Percentiles rank a stretch among this genome's conserved stretches.
Evolutionary conservation across 2,113 vertebrate genomes (phyloP).

Genomic region (Corapipo altera): DNA sequence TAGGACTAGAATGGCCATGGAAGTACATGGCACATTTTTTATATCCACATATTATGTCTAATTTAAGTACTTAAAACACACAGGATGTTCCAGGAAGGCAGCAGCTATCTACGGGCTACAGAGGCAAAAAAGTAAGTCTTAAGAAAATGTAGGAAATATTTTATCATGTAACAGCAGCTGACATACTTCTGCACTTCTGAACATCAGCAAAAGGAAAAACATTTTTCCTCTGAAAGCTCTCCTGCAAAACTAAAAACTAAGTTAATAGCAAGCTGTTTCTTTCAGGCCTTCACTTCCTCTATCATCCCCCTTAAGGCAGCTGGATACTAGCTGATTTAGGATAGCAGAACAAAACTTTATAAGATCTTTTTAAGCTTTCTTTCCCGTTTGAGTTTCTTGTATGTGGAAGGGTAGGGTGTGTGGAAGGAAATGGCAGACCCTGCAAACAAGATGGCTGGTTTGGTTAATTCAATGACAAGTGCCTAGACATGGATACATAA

Average conservation of each 20-base stretch:
- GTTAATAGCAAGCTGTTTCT: neutral
- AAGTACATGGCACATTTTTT: neutral
- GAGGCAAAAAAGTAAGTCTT: neutral
- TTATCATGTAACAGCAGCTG: neutral
- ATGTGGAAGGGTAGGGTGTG: neutral
- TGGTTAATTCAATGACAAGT: neutral
- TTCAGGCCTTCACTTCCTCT: neutral
- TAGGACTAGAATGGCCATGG: neutral
- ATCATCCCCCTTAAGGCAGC: neutral
- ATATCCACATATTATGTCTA: neutral
- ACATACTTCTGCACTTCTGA: neutral
- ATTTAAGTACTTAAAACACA: constrained; percentile 22
- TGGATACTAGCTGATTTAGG: neutral
- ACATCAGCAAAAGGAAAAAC: neutral
- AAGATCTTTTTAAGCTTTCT: neutral
- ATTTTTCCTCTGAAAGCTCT: neutral
- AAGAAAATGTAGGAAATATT: neutral
- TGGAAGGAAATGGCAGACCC: neutral
- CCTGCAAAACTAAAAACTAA: neutral
- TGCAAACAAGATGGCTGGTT: neutral
- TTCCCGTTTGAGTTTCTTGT: neutral
- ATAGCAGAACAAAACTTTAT: neutral
- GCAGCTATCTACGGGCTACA: neutral
- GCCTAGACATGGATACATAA: neutral
- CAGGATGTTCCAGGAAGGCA: neutral